phyloP scores from a whole-genome alignment of 2,888 invertebrate genomes.

The Suillia variegata region DNA sequence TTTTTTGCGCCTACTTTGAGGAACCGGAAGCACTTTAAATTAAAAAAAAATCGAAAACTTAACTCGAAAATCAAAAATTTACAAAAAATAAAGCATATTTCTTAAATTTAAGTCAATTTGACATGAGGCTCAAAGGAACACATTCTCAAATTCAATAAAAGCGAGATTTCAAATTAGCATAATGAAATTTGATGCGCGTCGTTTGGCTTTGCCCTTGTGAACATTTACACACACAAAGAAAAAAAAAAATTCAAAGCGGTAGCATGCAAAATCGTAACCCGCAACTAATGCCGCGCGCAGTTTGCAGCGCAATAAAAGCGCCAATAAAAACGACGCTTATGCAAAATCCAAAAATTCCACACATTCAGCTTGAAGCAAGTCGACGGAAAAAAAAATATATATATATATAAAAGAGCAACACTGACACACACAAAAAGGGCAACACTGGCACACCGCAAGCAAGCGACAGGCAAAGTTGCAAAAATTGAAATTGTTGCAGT shows the following conservation, averaged over 20 bases:
- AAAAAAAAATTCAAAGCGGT: not conserved
- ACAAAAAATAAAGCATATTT: no score
- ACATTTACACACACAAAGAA: not conserved
- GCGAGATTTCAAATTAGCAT: not conserved
- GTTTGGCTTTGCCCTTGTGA: no score
- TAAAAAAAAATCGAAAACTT: no score
- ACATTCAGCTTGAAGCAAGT: not conserved
- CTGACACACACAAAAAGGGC: not conserved
- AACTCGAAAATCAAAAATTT: no score
- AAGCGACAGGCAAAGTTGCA: not conserved
- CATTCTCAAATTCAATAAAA: not conserved
- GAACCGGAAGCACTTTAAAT: no score
- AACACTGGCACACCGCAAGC: not conserved
- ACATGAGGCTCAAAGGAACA: no score
- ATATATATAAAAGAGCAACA: not conserved
- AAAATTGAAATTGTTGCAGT: conserved; percentile 10
- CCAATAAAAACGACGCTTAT: not conserved
- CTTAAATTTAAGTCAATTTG: no score
- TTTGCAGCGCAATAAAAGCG: not conserved
- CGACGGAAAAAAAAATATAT: no score
- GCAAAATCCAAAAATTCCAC: not conserved
- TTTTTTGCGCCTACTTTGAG: not conserved
- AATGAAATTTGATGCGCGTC: not conserved
- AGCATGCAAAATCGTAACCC: not conserved
- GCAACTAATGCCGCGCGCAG: not conserved